Evolutionary conservation across 2,888 invertebrate species (phyloP).

Genomic region (Heteromyza rotundicornis): DNA sequence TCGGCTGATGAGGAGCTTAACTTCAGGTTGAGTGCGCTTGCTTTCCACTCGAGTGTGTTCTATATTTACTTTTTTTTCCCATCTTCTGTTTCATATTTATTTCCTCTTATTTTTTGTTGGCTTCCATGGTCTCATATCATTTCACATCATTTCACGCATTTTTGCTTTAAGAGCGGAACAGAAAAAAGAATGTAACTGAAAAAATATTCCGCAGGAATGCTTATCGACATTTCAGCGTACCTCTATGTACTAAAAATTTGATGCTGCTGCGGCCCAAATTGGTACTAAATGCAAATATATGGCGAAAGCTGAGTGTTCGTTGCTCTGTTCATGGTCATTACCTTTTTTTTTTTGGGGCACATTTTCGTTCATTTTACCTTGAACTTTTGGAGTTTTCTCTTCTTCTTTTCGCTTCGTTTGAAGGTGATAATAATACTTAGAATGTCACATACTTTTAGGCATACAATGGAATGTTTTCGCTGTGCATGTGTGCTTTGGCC

Average conservation of each 20-base stretch:
- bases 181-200: neutral
- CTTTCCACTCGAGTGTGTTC: slow-evolving; percentile 20
- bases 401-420: no score
- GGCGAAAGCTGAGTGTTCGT: neutral
- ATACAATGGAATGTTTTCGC: no score
- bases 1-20: neutral
- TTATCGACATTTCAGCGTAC: neutral
- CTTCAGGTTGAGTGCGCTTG: neutral
- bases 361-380: neutral
- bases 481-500: neutral
- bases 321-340: no score
- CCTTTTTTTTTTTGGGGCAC: no score
- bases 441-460: slow-evolving; percentile 39
- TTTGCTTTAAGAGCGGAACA: neutral
- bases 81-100: neutral
- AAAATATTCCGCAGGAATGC: slow-evolving; percentile 1
- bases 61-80: no score
- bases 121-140: neutral
- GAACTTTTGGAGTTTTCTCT: neutral
- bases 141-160: slow-evolving; percentile 5
- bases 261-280: slow-evolving; percentile 24
- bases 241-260: neutral
- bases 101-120: neutral
- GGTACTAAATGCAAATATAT: slow-evolving; percentile 28
- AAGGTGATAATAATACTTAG: neutral